phyloP scores from a whole-genome alignment of 1,140 invertebrate species.

The Drosophila pachea region DNA sequence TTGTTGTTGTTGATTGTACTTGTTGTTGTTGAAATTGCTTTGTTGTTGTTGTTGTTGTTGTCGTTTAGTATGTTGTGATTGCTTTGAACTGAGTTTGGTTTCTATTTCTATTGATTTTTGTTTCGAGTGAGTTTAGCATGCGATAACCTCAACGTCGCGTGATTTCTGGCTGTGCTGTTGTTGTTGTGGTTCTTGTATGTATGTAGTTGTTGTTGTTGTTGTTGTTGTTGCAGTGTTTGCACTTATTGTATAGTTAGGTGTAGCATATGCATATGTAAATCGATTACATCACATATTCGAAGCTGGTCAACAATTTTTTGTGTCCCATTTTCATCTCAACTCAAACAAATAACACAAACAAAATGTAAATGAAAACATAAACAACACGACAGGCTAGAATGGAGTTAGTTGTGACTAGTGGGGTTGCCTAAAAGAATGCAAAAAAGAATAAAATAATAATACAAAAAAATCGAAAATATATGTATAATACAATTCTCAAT shows the following conservation, averaged over 20 bases:
- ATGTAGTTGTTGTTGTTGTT: constrained; percentile 26
- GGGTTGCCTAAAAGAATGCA: constrained; percentile 77
- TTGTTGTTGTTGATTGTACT: constrained; percentile 58
- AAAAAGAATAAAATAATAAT: constrained; percentile 45
- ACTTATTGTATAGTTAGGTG: constrained; percentile 45
- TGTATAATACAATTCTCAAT: constrained; percentile 23
- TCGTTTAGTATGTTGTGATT: constrained; percentile 63
- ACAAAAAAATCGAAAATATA: constrained; percentile 25
- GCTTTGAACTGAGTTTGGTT: constrained; percentile 53
- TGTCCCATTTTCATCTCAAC: constrained; percentile 31
- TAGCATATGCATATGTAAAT: constrained; percentile 42
- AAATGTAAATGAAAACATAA: constrained; percentile 59
- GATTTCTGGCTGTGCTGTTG: constrained; percentile 48
- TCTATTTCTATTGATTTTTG: constrained; percentile 19
- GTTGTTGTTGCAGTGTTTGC: constrained; percentile 14
- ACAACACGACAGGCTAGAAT: constrained; percentile 59
- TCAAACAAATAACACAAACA: constrained; percentile 56
- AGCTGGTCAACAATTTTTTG: constrained; percentile 15
- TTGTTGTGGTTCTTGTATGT: constrained; percentile 40
- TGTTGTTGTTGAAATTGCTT: constrained; percentile 62
- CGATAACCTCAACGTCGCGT: constrained; percentile 68
- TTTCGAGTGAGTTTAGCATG: constrained; percentile 69
- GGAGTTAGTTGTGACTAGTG: constrained; percentile 78
- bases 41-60: constrained; percentile 56
- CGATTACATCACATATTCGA: constrained; percentile 44